Base-by-base conservation (phyloP, 2,888 invertebrate genomes). In the Adelognathus sp. region DNA sequence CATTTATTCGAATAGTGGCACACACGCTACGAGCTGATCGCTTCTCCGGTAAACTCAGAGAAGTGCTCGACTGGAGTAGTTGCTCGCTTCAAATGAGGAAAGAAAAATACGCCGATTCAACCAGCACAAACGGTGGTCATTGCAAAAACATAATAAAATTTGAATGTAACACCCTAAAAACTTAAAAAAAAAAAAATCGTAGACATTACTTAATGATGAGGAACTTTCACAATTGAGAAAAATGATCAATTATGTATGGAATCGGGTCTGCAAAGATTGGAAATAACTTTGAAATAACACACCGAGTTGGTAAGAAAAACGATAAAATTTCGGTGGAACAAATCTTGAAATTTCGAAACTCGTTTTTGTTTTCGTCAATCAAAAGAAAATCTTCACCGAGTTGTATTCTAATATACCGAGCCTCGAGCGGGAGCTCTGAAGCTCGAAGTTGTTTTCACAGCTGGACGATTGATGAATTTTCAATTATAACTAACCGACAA, bases 401-500 rank as follows among this genome's bases (percentile, higher is more conserved):
- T 9, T 1, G 3, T n/a, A 52, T 11, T 7, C 21, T 18, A 5
- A 7, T 7, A 21, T 36, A 11, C 21, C 39, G 11, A 18, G 21
- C 21, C 58, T 60, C 6, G 6, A 63, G 21, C 56, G 39, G n/a
- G 27, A 4, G 21, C 7, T 6, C 16, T 5, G 54, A 54, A 36
- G 1, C 9, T 11, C 1, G n/a, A 1, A 11, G n/a, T 41, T 50
- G 58, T 33, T 9, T 29, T 58, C 29, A 24, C 41, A 56, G 61
- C 52, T 52, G 18, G 36, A 36, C 27, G 63, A 76, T 71, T 76
- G 63, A 75, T 39, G 36, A 63, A 50, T 50, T 24, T 41, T 14
- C 11, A 11, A 50, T 21, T 72, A 72, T 31, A 76, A 79, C 76
- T 46, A 56, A 75, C 61, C 18, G 75, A 46, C 36, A 41, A 50